Evolutionary conservation across 2,113 vertebrate genomes (phyloP).

Genomic region (Sisor rabdophorus): DNA sequence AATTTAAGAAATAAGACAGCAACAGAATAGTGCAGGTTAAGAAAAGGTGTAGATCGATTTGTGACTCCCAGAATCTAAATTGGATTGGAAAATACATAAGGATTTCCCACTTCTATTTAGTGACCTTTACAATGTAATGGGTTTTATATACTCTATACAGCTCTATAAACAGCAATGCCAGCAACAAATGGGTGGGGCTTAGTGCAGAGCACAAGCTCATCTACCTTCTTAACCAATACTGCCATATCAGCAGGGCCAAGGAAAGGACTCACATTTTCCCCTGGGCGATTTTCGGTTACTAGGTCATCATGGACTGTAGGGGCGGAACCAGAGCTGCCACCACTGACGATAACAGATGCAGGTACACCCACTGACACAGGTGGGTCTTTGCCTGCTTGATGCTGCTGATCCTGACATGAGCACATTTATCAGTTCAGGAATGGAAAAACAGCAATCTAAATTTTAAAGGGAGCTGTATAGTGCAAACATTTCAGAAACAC

Average conservation of each 20-base stretch:
- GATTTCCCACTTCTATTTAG: not conserved
- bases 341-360: constrained; percentile 89
- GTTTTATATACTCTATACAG: not conserved
- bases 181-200: constrained; percentile 69
- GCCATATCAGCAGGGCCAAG: constrained; percentile 72
- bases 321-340: constrained; percentile 68
- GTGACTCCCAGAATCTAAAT: too few species aligned
- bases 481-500: not conserved
- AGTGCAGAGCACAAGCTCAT: constrained; percentile 64
- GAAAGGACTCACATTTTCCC: constrained; percentile 67
- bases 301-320: constrained; percentile 69
- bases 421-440: constrained; percentile 65
- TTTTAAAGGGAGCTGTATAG: constrained; percentile 6
- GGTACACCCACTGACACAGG: constrained; percentile 76
- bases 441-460: constrained; percentile 64
- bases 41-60: too few species aligned
- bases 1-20: too few species aligned
- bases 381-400: constrained; percentile 71
- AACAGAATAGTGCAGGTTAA: too few species aligned
- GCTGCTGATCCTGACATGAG: constrained; percentile 77
- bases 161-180: constrained; percentile 58
- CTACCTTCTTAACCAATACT: constrained; percentile 81
- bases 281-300: constrained; percentile 66
- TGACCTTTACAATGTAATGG: not conserved
- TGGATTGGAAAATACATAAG: not conserved